Base-by-base conservation (phyloP, 2,888 invertebrate species). In the Strigamia maritima region DNA sequence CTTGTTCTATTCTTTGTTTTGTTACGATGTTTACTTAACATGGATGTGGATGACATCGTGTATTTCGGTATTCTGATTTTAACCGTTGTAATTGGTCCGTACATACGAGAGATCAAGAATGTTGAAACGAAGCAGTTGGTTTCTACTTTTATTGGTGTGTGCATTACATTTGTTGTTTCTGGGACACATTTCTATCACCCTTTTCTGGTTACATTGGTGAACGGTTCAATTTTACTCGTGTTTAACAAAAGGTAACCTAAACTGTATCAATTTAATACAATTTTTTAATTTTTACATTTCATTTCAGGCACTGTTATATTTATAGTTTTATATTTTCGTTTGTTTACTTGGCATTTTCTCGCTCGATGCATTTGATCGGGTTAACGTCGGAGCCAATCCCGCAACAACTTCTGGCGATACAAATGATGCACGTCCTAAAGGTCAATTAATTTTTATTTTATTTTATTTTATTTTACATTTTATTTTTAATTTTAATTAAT, bases 341-440 rank as follows among this genome's bases (percentile, higher is more conserved):
- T 54, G 28, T 54, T 2, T 77, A 49, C 19, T 77, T 77, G 60
- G 60, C 77, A 12, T 49, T 49, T 26, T 54, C 96, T 86, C 93
- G 98, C 70, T 88, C 93, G 77, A 90, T 92, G 16, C 89, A 91
- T 81, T 90, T 90, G 83, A 92, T 94, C 87, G 95, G 95, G 1
- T 87, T 97, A 79, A 90, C 93, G 22, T 87, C 90, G 79, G 90
- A 94, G 79, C 90, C 94, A 1, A 91, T 94, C 0, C 26, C 93
- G 0, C 94, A 94, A 83, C 92, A 98, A 19, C n/a, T 94, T 0
- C 98, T 98, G 87, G 91, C 97, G 81, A 90, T 97, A 82, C 94
- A 95, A 86, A 95, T 98, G 92, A 91, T 98, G 83, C 88, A 97
- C 80, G 97, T 97, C 0, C 88, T 98, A 4, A 91, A 96, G 88